Conservation (phyloP, 2,888 invertebrate species). For the Apamea epomidion region DNA sequence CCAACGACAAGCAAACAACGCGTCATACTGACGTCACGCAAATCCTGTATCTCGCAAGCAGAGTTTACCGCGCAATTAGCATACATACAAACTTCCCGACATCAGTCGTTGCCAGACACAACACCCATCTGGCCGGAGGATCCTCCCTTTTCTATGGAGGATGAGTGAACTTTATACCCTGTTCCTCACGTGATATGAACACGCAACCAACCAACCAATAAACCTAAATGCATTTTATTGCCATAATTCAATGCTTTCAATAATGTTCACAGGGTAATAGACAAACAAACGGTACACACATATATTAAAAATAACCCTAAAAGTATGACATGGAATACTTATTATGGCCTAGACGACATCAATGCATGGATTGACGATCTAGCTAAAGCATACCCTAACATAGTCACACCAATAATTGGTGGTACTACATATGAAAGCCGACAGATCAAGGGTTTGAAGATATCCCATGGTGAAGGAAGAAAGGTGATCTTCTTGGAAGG, state of each 20-base stretch:
- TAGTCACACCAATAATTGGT: slow-evolving; percentile 81
- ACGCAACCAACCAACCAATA: too few species aligned
- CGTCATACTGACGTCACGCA: too few species aligned
- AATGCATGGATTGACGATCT: slow-evolving; percentile 90
- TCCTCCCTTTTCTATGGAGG: too few species aligned
- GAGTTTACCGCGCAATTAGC: too few species aligned
- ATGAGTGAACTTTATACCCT: too few species aligned
- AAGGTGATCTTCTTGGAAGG: slow-evolving; percentile 82
- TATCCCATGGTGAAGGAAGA: slow-evolving; percentile 75
- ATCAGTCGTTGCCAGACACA: too few species aligned
- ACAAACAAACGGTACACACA: slow-evolving; percentile 79
- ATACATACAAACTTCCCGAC: too few species aligned
- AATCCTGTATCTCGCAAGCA: too few species aligned
- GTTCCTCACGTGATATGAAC: too few species aligned
- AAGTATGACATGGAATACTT: slow-evolving; percentile 87
- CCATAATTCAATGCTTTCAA: background rate
- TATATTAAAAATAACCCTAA: slow-evolving; percentile 67
- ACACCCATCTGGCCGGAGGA: too few species aligned
- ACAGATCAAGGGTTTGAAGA: slow-evolving; percentile 85
- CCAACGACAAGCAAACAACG: too few species aligned
- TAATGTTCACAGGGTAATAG: slow-evolving; percentile 80
- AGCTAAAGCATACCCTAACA: slow-evolving; percentile 82
- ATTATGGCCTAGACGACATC: slow-evolving; percentile 91
- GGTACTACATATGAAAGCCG: slow-evolving; percentile 86
- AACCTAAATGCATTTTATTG: background rate